Base-by-base conservation (phyloP, 2,113 vertebrate genomes). In the Euleptes europaea region DNA sequence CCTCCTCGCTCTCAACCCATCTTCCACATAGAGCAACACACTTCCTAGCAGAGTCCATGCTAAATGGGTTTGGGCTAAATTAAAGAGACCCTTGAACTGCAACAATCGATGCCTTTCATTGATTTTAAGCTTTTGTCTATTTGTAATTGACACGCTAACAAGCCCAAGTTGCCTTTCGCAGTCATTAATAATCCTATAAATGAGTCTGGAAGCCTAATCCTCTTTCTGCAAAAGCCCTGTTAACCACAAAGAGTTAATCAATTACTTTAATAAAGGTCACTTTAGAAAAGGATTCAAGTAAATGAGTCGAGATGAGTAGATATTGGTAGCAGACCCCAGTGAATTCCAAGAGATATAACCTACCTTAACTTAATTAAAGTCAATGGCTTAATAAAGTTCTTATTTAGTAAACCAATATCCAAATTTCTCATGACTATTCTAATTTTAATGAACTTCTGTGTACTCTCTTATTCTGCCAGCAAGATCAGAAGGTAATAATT, bases 241-340 rank as follows among this genome's bases (percentile, higher is more conserved):
- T 82, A 74, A 5, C 70, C 63, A 88, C 26, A 23, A 95, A 91
- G 70, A 91, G 60, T 26, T 92, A 73, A 88, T 88, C 75, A 88
- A 67, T 90, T 87, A 31, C 70, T 72, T 91, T 90, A 92, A 90
- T 87, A 92, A 85, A 73, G 4, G 3, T 0, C 79, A 77, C 80
- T 87, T 38, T 77, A 78, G 49, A 88, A 88, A 74, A 4, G 1
- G 35, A 75, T 66, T 85, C 83, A 60, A 83, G 84, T 79, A 33
- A 82, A 86, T 69, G 26, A 80, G 74, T 84, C 83, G 40, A 63
- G 4, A 79, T 83, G 35, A 70, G 84, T 91, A 89, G 40, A 82
- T 85, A 87, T 85, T 15, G 1, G 40, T 76, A 81, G 21, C 66
- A 83, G 71, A 63, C 44, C 12, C 66, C 85, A 72, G 63, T 2